phyloP scores from a whole-genome alignment of 1,140 invertebrate genomes.

The Apis dorsata region DNA sequence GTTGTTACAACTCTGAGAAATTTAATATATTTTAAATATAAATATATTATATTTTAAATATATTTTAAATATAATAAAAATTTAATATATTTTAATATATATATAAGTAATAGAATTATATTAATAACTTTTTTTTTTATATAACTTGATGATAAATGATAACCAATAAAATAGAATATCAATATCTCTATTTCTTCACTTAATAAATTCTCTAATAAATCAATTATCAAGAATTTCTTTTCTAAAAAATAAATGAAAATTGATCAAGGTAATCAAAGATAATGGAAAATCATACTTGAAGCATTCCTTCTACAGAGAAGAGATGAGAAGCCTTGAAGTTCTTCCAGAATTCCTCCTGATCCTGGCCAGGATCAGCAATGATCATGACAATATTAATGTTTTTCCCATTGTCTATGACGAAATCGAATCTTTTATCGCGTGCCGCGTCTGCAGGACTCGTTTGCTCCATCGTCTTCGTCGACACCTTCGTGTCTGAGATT shows the following conservation, averaged over 20 bases:
- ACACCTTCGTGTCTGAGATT: constrained; percentile 25
- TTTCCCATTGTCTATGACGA: neutral
- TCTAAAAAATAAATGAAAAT: too few species aligned
- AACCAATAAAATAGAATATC: too few species aligned
- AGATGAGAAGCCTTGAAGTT: constrained; percentile 27
- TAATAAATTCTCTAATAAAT: too few species aligned
- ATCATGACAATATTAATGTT: constrained; percentile 63
- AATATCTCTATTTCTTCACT: too few species aligned
- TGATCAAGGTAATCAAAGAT: too few species aligned
- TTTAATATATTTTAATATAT: too few species aligned
- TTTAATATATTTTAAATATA: too few species aligned
- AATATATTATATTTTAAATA: too few species aligned
- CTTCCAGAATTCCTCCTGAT: constrained; percentile 40
- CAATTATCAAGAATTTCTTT: too few species aligned
- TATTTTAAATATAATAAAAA: neutral
- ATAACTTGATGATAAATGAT: too few species aligned
- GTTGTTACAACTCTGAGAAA: constrained; percentile 55
- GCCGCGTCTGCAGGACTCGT: neutral
- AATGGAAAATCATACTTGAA: constrained; percentile 48
- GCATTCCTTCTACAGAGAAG: constrained; percentile 60
- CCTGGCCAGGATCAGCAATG: constrained; percentile 38
- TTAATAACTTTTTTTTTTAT: too few species aligned
- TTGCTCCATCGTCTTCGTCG: neutral
- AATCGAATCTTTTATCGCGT: neutral
- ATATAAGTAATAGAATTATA: too few species aligned